phyloP scores from a whole-genome alignment of 1,140 invertebrate species.

The Cyrtorhinus lividipennis region DNA sequence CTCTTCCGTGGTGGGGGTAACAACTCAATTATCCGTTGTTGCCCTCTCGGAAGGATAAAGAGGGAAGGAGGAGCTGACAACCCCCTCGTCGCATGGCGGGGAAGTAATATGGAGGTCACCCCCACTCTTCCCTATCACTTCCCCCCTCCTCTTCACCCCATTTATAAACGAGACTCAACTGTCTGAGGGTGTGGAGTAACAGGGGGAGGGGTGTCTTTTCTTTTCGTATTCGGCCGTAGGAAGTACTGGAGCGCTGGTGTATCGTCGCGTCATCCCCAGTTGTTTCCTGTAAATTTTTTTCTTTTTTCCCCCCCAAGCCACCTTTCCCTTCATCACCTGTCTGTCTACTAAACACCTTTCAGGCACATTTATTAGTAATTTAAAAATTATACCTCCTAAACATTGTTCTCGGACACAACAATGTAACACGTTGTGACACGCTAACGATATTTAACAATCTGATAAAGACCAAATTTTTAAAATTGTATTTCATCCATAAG shows the following conservation, averaged over 20 bases:
- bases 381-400: no score
- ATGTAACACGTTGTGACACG: no score
- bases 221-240: not conserved
- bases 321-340: no score
- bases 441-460: no score
- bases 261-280: not conserved
- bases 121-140: not conserved
- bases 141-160: not conserved
- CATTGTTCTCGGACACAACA: no score
- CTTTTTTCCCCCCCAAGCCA: no score
- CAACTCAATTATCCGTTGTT: slow-evolving; percentile 5
- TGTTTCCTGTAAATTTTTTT: not conserved
- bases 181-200: not conserved
- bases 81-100: not conserved
- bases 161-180: not conserved
- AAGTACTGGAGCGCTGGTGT: not conserved
- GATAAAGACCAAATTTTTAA: no score
- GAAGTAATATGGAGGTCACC: slow-evolving; percentile 7
- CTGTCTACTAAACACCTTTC: no score
- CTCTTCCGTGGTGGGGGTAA: not conserved
- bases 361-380: no score
- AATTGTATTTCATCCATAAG: no score
- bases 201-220: not conserved
- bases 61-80: not conserved
- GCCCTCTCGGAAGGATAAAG: not conserved